Conservation (phyloP, 2,113 vertebrate species). For the Nibea coibor region DNA sequence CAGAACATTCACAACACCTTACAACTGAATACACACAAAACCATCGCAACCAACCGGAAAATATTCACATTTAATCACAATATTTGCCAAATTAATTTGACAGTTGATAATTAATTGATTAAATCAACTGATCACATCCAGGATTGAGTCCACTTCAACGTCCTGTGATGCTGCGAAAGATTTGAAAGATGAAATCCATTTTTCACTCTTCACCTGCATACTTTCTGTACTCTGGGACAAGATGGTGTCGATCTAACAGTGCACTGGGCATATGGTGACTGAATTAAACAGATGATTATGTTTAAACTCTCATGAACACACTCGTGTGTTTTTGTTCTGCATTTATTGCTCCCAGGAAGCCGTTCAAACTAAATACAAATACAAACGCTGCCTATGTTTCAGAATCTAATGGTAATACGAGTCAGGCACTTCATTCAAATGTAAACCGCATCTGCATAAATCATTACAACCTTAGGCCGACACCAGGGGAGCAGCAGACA, state of each 20-base stretch:
- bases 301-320: not conserved
- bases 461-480: too few species aligned
- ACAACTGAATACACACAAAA: not conserved
- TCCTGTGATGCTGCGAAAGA: not conserved
- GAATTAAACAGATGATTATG: not conserved
- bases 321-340: not conserved
- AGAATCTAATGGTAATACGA: too few species aligned
- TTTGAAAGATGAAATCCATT: not conserved
- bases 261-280: too few species aligned
- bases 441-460: too few species aligned
- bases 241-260: not conserved
- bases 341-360: not conserved
- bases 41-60: constrained; percentile 56
- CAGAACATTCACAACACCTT: not conserved
- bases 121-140: too few species aligned
- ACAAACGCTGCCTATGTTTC: not conserved
- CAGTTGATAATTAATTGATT: too few species aligned
- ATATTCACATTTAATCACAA: too few species aligned
- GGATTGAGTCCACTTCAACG: not conserved
- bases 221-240: not conserved
- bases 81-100: too few species aligned
- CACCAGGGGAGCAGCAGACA: too few species aligned
- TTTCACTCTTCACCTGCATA: constrained; percentile 9
- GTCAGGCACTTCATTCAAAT: too few species aligned
- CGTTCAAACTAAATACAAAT: not conserved